Base-by-base conservation (phyloP, 2,888 invertebrate genomes). In the Steromphala cineraria region DNA sequence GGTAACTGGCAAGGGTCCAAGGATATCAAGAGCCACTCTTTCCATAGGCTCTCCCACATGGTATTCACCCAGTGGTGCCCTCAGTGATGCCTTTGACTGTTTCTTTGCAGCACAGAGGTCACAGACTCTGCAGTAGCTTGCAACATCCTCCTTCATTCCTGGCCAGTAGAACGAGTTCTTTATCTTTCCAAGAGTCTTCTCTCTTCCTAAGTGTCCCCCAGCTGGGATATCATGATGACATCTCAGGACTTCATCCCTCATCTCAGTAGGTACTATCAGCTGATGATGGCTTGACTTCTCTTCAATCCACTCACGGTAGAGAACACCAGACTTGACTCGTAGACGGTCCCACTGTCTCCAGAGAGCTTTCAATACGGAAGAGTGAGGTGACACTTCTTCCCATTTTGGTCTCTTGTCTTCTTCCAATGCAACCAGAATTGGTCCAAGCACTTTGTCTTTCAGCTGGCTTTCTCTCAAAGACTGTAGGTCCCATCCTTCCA, bases 41-140 rank as follows among this genome's bases (percentile, higher is more conserved):
- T 77, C 77, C 53, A 77, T 79, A 31, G 75, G 71, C 46, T 53
- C 77, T 55, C 77, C 77, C 0, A 77, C 77, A 7, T 5, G 19
- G 53, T n/a, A 53, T 28, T 53, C 2, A 36, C 40, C 17, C 46
- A 17, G 13, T 55, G 46, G 3, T 36, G 67, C n/a, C 17, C 77
- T 36, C n/a, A 24, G 24, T n/a, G n/a, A n/a, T 17, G 40, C 17
- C n/a, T n/a, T 75, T 5, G 75, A 28, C 7, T 8, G 15, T 19
- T 77, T 77, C 36, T 19, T 55, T 3, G 77, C 55, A 24, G 56
- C 17, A 36, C 77, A 77, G 1, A 8, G 2, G 28, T 77, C 55
- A 31, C 77, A 77, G 2, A 21, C 13, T 10, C 5, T 10, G 24
- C 28, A 55, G 55, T 77, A 77, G 8, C 19, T 28, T 17, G 24